Conservation (phyloP, 2,888 invertebrate species). For the Aelia acuminata region DNA sequence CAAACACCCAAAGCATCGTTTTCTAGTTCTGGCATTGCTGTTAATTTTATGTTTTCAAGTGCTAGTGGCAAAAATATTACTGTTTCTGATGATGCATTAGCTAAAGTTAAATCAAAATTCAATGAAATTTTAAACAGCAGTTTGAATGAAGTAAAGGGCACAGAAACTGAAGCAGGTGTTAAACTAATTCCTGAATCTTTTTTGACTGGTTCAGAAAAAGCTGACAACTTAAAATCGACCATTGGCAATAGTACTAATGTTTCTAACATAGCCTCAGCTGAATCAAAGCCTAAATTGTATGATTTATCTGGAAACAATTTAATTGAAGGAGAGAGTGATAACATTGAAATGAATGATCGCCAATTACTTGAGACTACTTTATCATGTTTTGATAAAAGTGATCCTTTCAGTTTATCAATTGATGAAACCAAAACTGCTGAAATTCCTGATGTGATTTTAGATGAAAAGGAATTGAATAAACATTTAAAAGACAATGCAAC, state of each 20-base stretch:
- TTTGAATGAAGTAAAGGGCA: background rate
- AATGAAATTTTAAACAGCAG: background rate
- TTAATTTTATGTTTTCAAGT: constrained; percentile 58
- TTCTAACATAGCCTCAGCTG: constrained; percentile 63
- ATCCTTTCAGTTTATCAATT: background rate
- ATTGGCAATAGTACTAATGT: constrained; percentile 59
- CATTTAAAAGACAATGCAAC: background rate
- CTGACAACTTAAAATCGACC: constrained; percentile 49
- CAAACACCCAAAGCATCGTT: background rate
- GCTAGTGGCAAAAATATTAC: constrained; percentile 51
- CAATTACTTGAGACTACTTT: background rate
- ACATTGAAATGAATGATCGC: background rate
- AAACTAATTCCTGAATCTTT: background rate
- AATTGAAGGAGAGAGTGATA: background rate
- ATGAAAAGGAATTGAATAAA: background rate
- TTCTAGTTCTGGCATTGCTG: background rate
- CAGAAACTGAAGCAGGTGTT: too few species aligned
- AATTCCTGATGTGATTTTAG: background rate
- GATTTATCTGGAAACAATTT: background rate
- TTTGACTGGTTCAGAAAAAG: background rate
- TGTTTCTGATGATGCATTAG: constrained; percentile 64
- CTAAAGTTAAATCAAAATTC: constrained; percentile 60
- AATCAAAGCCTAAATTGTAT: constrained; percentile 60
- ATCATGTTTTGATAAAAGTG: background rate
- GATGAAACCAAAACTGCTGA: background rate